Conservation (phyloP, 1,140 invertebrate species). For the Drosophila elegans region DNA sequence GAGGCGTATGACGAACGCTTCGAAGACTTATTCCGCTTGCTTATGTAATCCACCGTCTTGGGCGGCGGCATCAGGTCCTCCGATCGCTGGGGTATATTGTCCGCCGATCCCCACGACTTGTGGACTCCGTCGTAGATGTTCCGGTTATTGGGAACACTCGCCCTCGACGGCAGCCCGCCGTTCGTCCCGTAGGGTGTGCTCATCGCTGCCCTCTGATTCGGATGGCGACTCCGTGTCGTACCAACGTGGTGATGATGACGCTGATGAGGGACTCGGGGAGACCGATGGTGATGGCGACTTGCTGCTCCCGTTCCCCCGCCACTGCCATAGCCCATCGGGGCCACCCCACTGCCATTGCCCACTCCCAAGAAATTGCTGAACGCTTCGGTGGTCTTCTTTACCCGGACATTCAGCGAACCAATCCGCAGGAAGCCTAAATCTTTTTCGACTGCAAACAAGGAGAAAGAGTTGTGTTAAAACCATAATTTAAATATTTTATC, state of each 20-base stretch:
- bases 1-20: slow-evolving; percentile 87
- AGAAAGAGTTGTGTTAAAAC: not conserved
- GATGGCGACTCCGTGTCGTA: slow-evolving; percentile 79
- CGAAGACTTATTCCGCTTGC: slow-evolving; percentile 86
- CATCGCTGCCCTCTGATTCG: slow-evolving; percentile 70
- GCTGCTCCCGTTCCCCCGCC: slow-evolving; percentile 48
- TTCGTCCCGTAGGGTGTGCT: slow-evolving; percentile 66
- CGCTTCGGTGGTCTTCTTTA: slow-evolving; percentile 95
- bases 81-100: slow-evolving; percentile 89
- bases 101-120: slow-evolving; percentile 94
- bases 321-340: slow-evolving; percentile 49
- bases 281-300: slow-evolving; percentile 77
- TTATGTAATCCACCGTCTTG: slow-evolving; percentile 87
- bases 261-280: slow-evolving; percentile 85
- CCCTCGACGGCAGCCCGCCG: slow-evolving; percentile 51
- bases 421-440: slow-evolving; percentile 94
- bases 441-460: slow-evolving; percentile 88
- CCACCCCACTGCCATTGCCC: slow-evolving; percentile 85
- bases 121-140: slow-evolving; percentile 86
- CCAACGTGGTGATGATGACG: slow-evolving; percentile 82
- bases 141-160: slow-evolving; percentile 79
- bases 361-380: slow-evolving; percentile 95
- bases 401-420: slow-evolving; percentile 95
- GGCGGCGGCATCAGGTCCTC: slow-evolving; percentile 89
- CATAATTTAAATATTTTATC: too few species aligned